Conservation (phyloP, 2,797 vertebrate species). For the Channa striata region DNA sequence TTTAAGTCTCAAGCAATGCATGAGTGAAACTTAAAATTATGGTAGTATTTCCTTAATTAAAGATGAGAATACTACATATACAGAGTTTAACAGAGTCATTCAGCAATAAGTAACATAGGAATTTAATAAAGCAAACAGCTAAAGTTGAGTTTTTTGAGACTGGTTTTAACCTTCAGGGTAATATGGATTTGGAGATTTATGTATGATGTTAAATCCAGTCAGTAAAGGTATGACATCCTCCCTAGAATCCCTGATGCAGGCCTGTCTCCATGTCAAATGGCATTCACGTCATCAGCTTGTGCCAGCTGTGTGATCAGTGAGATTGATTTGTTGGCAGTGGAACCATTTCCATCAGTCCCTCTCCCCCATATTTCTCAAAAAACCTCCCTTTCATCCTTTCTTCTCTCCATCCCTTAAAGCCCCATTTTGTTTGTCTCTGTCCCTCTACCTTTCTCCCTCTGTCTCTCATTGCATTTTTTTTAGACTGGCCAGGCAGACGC, state of each 20-base stretch:
- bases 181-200: slow-evolving; percentile 69
- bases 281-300: slow-evolving; percentile 70
- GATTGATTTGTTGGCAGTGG: slow-evolving; percentile 78
- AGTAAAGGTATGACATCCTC: slow-evolving; percentile 74
- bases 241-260: slow-evolving; percentile 57
- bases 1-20: too few relatives aligned
- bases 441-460: slow-evolving; percentile 50
- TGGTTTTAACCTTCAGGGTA: slow-evolving; percentile 24
- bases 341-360: slow-evolving; percentile 67
- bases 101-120: too few relatives aligned
- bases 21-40: too few relatives aligned
- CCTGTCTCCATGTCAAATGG: slow-evolving; percentile 72
- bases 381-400: slow-evolving; percentile 36
- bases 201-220: slow-evolving; percentile 59
- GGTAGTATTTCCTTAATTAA: too few relatives aligned
- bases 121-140: too few relatives aligned
- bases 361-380: slow-evolving; percentile 7
- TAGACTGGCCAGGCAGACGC: slow-evolving; percentile 63
- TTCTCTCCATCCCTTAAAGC: slow-evolving; percentile 31
- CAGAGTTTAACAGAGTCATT: too few relatives aligned
- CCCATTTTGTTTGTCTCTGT: slow-evolving; percentile 27
- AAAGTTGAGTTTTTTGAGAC: too few relatives aligned
- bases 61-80: too few relatives aligned
- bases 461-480: slow-evolving; percentile 50
- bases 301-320: slow-evolving; percentile 82